Evolutionary conservation across 2,797 vertebrate genomes (phyloP), one percentile per base, ranked within the genome.

Genomic region (Danio choprae): DNA sequence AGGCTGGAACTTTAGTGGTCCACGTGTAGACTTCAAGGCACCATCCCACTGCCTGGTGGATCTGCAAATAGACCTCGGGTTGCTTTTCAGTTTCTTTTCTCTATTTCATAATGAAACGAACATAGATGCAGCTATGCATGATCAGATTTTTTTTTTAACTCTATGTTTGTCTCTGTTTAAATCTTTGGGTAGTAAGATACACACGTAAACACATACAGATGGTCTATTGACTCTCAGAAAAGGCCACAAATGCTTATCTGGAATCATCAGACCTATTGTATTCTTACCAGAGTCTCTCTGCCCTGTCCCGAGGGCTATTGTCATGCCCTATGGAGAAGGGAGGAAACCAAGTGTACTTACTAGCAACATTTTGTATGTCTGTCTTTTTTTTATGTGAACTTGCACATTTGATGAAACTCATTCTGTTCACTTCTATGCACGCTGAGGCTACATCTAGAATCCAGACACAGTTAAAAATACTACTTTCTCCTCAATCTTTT

Each of bases 21-120:
- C 58, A 29, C 38, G 79, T 83, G 85, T 84, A 89, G 87, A 89
- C 88, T 87, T 86, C 84, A 83, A 87, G 87, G 87, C 88, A 86
- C 86, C 88, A 83, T 68, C 63, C 43, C 73, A 76, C 65, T 70
- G 55, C 81, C 82, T 77, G 68, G 67, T 73, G 78, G 80, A 79
- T 82, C 87, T 71, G 83, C 65, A 87, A 83, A 87, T 72, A 81
- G 20, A 65, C 18, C 70, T 51, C 44, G 48, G 18, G 22, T 46
- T 71, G n/a, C 46, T 64, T 48, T 40, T 43, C 15, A 3, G 10
- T 41, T 53, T 41, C 38, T 41, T 70, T 51, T 68, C 10, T 62
- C 29, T 40, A 29, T 53, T 40, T 44, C 22, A 50, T 53, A 44
- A 48, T 41, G 60, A 13, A 50, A 55, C 4, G 11, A 53, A 29